phyloP scores from a whole-genome alignment of 2,888 invertebrate genomes.

The Dicycla oo region DNA sequence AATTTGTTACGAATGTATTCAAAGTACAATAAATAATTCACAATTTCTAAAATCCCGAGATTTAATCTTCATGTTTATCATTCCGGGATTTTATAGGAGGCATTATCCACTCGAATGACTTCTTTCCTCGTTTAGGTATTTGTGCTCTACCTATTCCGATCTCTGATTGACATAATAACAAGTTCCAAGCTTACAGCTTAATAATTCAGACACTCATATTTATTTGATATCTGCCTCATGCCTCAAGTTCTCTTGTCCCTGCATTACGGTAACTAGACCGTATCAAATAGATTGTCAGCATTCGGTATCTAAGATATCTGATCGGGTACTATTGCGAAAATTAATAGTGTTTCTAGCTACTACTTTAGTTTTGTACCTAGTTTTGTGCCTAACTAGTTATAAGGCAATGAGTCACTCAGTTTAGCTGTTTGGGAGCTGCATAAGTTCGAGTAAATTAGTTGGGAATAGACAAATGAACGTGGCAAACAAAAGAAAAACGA shows the following conservation, averaged over 20 bases:
- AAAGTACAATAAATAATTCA: too few relatives aligned
- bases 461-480: background rate
- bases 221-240: conserved; percentile 33
- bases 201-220: conserved; percentile 18
- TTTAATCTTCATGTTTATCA: too few relatives aligned
- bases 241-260: conserved; percentile 27
- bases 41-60: too few relatives aligned
- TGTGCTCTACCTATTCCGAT: too few relatives aligned
- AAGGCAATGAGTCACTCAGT: conserved; percentile 43
- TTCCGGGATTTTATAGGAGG: too few relatives aligned
- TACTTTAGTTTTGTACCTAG: conserved; percentile 21
- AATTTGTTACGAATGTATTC: too few relatives aligned
- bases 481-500: background rate
- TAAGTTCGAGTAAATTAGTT: background rate
- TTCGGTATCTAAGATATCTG: conserved; percentile 55
- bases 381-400: conserved; percentile 15
- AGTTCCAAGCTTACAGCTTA: conserved; percentile 10
- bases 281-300: conserved; percentile 53
- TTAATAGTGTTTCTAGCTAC: conserved; percentile 33
- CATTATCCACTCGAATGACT: too few relatives aligned
- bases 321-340: conserved; percentile 55
- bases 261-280: conserved; percentile 42
- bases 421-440: background rate
- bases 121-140: too few relatives aligned
- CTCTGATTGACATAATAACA: background rate